Evolutionary conservation across 2,113 vertebrate genomes (phyloP).

Genomic region (Cariama cristata): DNA sequence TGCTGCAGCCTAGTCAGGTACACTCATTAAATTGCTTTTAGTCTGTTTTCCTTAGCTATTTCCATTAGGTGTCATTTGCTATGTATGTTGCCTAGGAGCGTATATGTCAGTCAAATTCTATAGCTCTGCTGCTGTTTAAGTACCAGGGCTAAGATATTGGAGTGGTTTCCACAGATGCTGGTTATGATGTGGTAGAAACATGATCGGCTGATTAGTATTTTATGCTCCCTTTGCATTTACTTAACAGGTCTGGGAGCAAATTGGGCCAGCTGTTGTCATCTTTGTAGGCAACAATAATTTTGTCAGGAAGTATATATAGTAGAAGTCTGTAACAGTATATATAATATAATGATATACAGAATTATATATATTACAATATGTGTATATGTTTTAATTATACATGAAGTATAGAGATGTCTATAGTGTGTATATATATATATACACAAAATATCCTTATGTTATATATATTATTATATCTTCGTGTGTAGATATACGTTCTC

Average conservation of each 20-base stretch:
- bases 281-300: neutral
- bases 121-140: neutral
- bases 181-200: neutral
- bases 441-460: neutral
- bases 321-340: neutral
- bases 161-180: neutral
- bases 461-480: neutral
- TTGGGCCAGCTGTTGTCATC: neutral
- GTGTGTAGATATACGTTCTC: neutral
- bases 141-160: neutral
- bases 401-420: neutral
- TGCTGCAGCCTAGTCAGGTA: neutral
- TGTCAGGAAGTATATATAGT: neutral
- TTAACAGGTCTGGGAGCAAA: neutral
- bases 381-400: neutral
- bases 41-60: neutral
- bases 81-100: rapidly evolving
- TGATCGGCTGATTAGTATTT: neutral
- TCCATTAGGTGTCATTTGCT: neutral
- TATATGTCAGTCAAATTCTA: neutral
- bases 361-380: neutral
- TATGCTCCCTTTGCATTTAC: neutral
- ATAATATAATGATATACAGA: neutral
- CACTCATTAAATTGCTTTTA: neutral
- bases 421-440: too few species aligned